phyloP scores from a whole-genome alignment of 1,140 invertebrate species.

The Zaprionus nigranus region DNA sequence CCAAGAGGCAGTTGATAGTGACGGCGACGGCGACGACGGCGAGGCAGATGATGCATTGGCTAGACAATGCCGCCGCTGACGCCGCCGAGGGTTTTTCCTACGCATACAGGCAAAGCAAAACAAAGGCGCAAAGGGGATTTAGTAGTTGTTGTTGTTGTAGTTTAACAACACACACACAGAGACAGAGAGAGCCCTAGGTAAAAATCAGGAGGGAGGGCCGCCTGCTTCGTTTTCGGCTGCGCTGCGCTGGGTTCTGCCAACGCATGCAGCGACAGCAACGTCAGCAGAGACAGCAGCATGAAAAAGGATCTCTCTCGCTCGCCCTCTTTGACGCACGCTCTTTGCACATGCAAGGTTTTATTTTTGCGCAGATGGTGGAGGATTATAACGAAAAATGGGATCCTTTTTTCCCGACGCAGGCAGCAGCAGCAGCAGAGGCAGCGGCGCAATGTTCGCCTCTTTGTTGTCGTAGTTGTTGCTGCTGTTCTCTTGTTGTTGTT shows the following conservation, averaged over 20 bases:
- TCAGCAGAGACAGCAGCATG: slow-evolving; percentile 27
- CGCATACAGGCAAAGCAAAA: slow-evolving; percentile 28
- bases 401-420: slow-evolving; percentile 63
- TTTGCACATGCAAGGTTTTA: slow-evolving; percentile 80
- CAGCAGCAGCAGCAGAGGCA: slow-evolving; percentile 16
- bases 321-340: slow-evolving; percentile 62
- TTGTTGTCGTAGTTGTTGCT: slow-evolving; percentile 30
- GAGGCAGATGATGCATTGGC: slow-evolving; percentile 65
- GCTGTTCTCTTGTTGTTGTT: slow-evolving; percentile 14
- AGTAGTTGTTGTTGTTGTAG: slow-evolving; percentile 38
- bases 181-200: slow-evolving; percentile 58
- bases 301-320: slow-evolving; percentile 77
- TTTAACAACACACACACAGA: slow-evolving; percentile 28
- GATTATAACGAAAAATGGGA: slow-evolving; percentile 77
- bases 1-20: slow-evolving; percentile 41
- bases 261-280: slow-evolving; percentile 13
- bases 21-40: slow-evolving; percentile 24
- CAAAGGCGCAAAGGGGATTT: slow-evolving; percentile 54
- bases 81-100: slow-evolving; percentile 66
- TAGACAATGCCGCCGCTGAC: slow-evolving; percentile 34
- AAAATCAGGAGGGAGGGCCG: slow-evolving; percentile 55
- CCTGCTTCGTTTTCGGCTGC: slow-evolving; percentile 17
- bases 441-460: slow-evolving; percentile 14
- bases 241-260: background rate
- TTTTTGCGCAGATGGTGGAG: slow-evolving; percentile 82